phyloP scores from a whole-genome alignment of 2,888 invertebrate species.

The Steinernema carpocapsae region DNA sequence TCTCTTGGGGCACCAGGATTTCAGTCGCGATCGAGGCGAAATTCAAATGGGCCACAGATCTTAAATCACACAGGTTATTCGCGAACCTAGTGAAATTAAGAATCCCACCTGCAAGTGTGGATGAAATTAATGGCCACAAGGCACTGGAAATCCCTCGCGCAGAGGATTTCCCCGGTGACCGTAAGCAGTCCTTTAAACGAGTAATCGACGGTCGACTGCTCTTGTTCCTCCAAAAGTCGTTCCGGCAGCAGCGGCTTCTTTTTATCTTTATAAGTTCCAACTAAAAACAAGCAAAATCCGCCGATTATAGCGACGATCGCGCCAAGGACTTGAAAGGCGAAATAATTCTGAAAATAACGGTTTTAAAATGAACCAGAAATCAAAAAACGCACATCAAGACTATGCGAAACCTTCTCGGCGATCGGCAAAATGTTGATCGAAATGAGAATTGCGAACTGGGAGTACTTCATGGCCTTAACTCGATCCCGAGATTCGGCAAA shows the following conservation, averaged over 20 bases:
- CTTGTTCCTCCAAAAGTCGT: conserved; percentile 29
- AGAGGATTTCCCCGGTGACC: conserved; percentile 55
- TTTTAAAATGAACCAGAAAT: not conserved
- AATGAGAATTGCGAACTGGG: conserved; percentile 62
- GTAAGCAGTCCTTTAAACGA: conserved; percentile 37
- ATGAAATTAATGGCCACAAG: conserved; percentile 63
- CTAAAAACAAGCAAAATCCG: conserved; percentile 49
- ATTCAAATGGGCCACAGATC: conserved; percentile 64
- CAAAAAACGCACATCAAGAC: conserved; percentile 56
- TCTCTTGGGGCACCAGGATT: conserved; percentile 60
- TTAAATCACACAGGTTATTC: conserved; percentile 28
- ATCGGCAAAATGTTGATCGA: conserved; percentile 62
- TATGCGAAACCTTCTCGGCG: conserved; percentile 62
- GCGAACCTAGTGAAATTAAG: not conserved
- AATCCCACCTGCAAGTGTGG: conserved; percentile 54
- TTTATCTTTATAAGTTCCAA: conserved; percentile 13
- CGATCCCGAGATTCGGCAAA: conserved; percentile 66
- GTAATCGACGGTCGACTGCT: not conserved
- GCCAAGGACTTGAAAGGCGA: conserved; percentile 55
- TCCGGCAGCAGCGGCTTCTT: conserved; percentile 9
- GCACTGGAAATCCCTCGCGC: conserved; percentile 58
- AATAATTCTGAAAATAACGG: conserved; percentile 52
- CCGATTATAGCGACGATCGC: conserved; percentile 47
- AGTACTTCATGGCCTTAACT: conserved; percentile 69
- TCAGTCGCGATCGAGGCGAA: conserved; percentile 69